These are phyloP conservation scores for Willowsia nigromaculata DNA, from an alignment of 2,888 invertebrate species.

Conservation along the genomic window DNA sequence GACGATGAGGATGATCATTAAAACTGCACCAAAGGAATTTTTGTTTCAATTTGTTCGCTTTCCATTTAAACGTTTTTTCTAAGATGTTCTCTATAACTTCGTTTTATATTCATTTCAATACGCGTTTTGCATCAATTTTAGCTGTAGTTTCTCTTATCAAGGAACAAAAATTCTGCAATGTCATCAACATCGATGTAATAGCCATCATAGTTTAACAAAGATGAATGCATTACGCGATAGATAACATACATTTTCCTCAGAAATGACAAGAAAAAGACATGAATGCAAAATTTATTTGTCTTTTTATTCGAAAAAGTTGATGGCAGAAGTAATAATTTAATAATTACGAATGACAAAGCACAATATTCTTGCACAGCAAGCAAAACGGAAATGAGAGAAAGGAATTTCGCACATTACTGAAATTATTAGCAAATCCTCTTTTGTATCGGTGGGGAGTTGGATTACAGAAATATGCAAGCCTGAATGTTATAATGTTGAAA, in stretches of 20 bases:
- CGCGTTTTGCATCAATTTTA: background rate
- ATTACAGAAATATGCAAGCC: too few species aligned
- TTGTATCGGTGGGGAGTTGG: too few species aligned
- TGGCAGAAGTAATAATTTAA: background rate
- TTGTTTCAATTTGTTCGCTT: conserved; percentile 25
- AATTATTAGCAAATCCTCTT: too few species aligned
- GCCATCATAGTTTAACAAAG: background rate
- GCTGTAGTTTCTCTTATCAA: background rate
- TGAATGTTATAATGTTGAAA: too few species aligned
- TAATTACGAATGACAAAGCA: background rate
- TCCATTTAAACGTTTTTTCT: background rate
- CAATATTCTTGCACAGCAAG: background rate
- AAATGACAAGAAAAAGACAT: background rate
- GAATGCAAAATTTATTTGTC: background rate
- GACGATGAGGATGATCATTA: background rate
- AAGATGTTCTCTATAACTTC: background rate
- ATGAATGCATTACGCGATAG: background rate
- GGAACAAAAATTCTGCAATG: too few species aligned
- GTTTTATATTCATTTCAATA: background rate
- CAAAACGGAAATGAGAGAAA: background rate
- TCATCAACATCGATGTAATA: background rate
- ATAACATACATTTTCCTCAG: background rate
- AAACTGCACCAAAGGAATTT: background rate
- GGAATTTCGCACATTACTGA: too few species aligned
- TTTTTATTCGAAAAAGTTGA: background rate